Evolutionary conservation across 2,888 invertebrate genomes (phyloP).

Genomic region (Halocaridina rubra): DNA sequence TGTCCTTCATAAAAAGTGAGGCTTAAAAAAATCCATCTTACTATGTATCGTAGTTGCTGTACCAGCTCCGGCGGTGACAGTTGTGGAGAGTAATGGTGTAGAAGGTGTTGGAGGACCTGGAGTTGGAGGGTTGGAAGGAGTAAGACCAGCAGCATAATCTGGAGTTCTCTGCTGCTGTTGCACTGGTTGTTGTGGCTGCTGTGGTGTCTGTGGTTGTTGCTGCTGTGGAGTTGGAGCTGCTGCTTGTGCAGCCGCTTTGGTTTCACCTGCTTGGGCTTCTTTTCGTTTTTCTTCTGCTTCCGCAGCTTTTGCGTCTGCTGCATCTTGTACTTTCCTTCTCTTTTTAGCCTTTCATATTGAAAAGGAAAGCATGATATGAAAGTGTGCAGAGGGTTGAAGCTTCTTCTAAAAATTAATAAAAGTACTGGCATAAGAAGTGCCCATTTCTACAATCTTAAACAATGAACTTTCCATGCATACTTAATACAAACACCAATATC

Average conservation of each 20-base stretch:
- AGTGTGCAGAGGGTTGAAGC: too few relatives aligned
- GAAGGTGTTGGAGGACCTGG: conserved; percentile 63
- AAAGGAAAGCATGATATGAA: too few relatives aligned
- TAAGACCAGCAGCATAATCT: conserved; percentile 85
- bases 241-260: conserved; percentile 55
- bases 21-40: not conserved
- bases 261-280: conserved; percentile 28
- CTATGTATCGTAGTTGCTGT: conserved; percentile 26
- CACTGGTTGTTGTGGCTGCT: conserved; percentile 57
- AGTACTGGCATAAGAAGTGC: too few relatives aligned
- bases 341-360: conserved; percentile 63
- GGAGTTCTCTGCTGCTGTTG: conserved; percentile 71
- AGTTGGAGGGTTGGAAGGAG: conserved; percentile 74
- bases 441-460: too few relatives aligned
- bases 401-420: too few relatives aligned
- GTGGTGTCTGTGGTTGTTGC: conserved; percentile 43
- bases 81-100: conserved; percentile 35
- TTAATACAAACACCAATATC: too few relatives aligned
- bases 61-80: not conserved
- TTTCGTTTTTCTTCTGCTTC: conserved; percentile 48
- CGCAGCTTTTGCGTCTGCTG: conserved; percentile 49
- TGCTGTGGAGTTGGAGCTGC: conserved; percentile 13
- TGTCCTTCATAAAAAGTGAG: conserved; percentile 18
- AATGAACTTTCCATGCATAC: too few relatives aligned
- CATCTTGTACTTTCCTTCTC: conserved; percentile 56